A percentile compares a stretch with the other conserved stretches of the same genome.
Conservation (phyloP, 2,113 vertebrate species). For the Nothobranchius kuhntae region DNA sequence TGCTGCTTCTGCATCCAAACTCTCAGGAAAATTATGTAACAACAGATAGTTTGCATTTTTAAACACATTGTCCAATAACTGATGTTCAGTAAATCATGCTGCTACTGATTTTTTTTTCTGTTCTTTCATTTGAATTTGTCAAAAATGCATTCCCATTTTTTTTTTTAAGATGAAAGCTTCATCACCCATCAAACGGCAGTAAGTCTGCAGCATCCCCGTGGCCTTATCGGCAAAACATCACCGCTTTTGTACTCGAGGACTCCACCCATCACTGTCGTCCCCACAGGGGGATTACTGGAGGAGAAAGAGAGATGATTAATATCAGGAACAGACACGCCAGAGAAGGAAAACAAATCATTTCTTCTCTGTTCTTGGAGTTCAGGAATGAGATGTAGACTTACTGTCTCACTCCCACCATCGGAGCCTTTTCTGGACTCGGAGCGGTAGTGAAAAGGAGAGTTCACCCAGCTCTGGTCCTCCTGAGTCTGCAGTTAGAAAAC, state of each 20-base stretch:
- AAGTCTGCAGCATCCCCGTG: constrained; percentile 14
- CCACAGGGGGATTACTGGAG: constrained; percentile 56
- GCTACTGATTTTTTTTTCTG: neutral
- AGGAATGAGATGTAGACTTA: constrained; percentile 76
- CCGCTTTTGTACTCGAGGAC: constrained; percentile 16
- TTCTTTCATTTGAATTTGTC: constrained; percentile 1
- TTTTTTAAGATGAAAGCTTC: constrained; percentile 16
- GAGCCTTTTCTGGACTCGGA: constrained; percentile 85
- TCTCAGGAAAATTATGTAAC: neutral
- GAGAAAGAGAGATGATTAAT: constrained; percentile 2
- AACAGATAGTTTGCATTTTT: neutral
- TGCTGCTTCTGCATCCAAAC: constrained; percentile 1
- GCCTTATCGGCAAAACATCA: constrained; percentile 19
- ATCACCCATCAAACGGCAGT: constrained; percentile 1
- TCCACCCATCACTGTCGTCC: constrained; percentile 16
- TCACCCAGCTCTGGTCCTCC: constrained; percentile 94
- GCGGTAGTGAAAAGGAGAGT: constrained; percentile 91
- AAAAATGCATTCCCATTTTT: neutral
- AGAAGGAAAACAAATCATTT: neutral
- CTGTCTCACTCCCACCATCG: constrained; percentile 90
- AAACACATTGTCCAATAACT: constrained; percentile 28
- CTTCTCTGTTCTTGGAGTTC: neutral
- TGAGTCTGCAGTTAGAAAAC: constrained; percentile 81
- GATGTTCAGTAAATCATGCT: constrained; percentile 12
- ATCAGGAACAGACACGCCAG: neutral